Evolutionary conservation across 2,888 invertebrate species (phyloP).

Genomic region (Perithous albicinctus): DNA sequence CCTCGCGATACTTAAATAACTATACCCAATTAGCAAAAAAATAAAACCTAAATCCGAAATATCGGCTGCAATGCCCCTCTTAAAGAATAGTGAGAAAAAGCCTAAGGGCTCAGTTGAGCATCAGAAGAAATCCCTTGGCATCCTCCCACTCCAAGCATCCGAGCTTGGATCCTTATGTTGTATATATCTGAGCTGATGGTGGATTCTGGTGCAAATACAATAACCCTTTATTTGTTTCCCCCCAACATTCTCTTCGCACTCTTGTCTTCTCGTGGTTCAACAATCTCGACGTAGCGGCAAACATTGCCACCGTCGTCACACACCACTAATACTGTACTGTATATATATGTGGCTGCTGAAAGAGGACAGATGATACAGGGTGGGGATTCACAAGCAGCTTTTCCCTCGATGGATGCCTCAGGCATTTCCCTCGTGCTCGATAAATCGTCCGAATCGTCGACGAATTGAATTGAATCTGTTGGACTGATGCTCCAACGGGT

Average conservation of each 20-base stretch:
- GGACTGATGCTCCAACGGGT: background rate
- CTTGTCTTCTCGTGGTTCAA: constrained; percentile 79
- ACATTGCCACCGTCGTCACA: constrained; percentile 75
- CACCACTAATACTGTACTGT: constrained; percentile 2
- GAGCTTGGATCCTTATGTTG: constrained; percentile 42
- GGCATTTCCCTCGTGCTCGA: constrained; percentile 44
- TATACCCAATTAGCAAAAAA: background rate
- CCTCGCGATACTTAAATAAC: too few species aligned
- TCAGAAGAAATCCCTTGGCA: constrained; percentile 56
- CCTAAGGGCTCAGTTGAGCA: constrained; percentile 47
- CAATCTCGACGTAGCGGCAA: constrained; percentile 82
- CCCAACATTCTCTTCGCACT: constrained; percentile 67
- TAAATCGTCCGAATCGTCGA: constrained; percentile 16
- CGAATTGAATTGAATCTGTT: constrained; percentile 6
- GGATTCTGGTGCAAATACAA: constrained; percentile 83
- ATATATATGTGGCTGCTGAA: background rate
- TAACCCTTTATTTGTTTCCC: constrained; percentile 84
- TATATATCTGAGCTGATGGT: constrained; percentile 69
- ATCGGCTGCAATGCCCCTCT: background rate
- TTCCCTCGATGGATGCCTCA: constrained; percentile 28
- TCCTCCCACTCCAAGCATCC: constrained; percentile 46
- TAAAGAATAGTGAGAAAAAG: constrained; percentile 24
- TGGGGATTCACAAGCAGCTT: constrained; percentile 31
- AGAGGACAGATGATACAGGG: constrained; percentile 33
- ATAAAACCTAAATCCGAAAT: background rate